A percentile compares a stretch with the other conserved stretches of the same genome.
These are phyloP conservation scores for Eupeodes latifasciatus DNA, from an alignment of 2,888 invertebrate species.

Conservation along the genomic window DNA sequence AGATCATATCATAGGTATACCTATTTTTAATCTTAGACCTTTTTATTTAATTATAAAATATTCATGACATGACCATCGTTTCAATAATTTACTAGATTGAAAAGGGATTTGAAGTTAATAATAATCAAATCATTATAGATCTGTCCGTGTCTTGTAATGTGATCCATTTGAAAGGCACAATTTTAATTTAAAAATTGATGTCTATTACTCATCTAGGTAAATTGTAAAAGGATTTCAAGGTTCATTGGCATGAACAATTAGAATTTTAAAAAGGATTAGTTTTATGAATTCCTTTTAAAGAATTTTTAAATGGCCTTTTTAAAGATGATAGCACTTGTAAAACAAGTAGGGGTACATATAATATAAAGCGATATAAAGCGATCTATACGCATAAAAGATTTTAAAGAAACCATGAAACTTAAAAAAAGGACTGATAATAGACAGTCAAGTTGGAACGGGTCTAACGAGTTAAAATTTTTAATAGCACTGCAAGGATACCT, in stretches of 20 bases:
- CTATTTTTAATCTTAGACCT: slow-evolving; percentile 9
- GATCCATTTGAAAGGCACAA: slow-evolving; percentile 23
- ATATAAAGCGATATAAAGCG: no score
- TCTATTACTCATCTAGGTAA: not conserved
- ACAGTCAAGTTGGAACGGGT: not conserved
- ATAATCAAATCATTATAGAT: not conserved
- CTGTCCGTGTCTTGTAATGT: slow-evolving; percentile 26
- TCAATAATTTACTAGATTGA: slow-evolving; percentile 25
- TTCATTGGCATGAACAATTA: slow-evolving; percentile 46
- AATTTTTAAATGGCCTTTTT: slow-evolving; percentile 4
- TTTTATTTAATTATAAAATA: slow-evolving; percentile 35
- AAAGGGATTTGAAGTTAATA: slow-evolving; percentile 20
- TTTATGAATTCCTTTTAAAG: not conserved
- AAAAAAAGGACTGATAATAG: not conserved
- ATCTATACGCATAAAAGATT: no score
- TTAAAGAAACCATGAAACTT: no score
- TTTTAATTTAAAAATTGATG: not conserved
- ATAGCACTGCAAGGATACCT: no score
- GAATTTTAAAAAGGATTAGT: slow-evolving; percentile 46
- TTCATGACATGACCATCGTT: slow-evolving; percentile 14
- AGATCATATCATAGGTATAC: no score
- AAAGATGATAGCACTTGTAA: not conserved
- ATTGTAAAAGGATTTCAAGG: slow-evolving; percentile 19
- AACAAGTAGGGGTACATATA: not conserved
- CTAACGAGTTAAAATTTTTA: no score